Percentiles rank a stretch among this genome's conserved stretches.
Conservation (phyloP, 2,888 invertebrate genomes). For the Asteroscopus sphinx region DNA sequence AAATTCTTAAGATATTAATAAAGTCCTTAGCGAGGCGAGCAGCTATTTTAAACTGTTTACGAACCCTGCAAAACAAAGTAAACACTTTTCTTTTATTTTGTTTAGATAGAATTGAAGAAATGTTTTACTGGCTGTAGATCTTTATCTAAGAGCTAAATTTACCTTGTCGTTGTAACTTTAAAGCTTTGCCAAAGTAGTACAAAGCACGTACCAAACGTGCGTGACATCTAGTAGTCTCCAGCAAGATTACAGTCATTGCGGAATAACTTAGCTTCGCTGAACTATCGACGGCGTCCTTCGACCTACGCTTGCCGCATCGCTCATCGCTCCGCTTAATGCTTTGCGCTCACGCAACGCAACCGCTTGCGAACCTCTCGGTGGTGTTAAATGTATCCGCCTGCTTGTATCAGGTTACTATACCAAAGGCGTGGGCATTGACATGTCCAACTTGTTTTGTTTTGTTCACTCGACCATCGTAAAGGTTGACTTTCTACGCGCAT, state of each 20-base stretch:
- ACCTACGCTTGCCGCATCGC: conserved; percentile 67
- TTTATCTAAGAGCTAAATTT: conserved; percentile 52
- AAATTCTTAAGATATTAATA: conserved; percentile 6
- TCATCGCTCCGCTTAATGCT: conserved; percentile 76
- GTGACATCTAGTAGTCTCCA: conserved; percentile 79
- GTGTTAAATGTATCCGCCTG: conserved; percentile 88
- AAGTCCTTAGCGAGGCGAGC: conserved; percentile 6
- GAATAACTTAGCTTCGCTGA: conserved; percentile 71
- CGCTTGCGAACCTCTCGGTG: conserved; percentile 76
- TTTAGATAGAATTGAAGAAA: conserved; percentile 38
- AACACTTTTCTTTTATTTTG: conserved; percentile 27
- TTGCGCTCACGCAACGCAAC: conserved; percentile 67
- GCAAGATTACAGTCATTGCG: conserved; percentile 71
- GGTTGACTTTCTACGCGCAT: conserved; percentile 87
- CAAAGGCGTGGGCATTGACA: conserved; percentile 89
- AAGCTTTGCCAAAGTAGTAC: conserved; percentile 57
- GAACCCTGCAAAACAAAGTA: conserved; percentile 15
- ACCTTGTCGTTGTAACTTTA: conserved; percentile 47
- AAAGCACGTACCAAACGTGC: conserved; percentile 71
- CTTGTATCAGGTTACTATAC: conserved; percentile 87
- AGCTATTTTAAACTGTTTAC: conserved; percentile 18
- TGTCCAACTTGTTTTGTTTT: conserved; percentile 88
- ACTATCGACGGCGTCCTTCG: conserved; percentile 69
- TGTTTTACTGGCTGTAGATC: conserved; percentile 40
- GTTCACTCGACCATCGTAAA: conserved; percentile 84